A percentile compares a stretch with the other conserved stretches of the same genome.
These are phyloP conservation scores for Helicolenus hilgendorfi DNA, from an alignment of 2,797 vertebrate genomes.

Conservation along the genomic window DNA sequence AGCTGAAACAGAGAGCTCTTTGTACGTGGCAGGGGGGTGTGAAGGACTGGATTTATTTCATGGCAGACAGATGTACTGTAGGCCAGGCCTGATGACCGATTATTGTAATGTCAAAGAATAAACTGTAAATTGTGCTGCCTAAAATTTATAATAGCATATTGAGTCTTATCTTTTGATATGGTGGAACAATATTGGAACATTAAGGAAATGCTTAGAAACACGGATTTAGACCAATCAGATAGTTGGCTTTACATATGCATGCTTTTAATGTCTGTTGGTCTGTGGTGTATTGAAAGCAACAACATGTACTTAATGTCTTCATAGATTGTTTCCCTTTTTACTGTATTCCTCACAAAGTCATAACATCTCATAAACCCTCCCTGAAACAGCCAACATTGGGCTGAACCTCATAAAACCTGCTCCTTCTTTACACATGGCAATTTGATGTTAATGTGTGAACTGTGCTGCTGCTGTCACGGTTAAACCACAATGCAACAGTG, in stretches of 20 bases:
- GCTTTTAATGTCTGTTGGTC: not conserved
- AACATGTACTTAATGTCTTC: not conserved
- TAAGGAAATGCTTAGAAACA: not conserved
- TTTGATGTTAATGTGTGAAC: not conserved
- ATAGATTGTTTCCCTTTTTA: no score
- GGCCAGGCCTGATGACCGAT: slow-evolving; percentile 2
- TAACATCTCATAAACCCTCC: not conserved
- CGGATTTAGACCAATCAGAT: not conserved
- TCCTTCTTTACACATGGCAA: not conserved
- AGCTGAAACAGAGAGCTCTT: slow-evolving; percentile 57
- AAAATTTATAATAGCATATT: not conserved
- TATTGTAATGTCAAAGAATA: not conserved
- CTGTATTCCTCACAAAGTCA: not conserved
- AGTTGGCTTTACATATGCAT: not conserved
- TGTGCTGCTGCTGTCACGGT: not conserved
- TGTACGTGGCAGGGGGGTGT: slow-evolving; percentile 20
- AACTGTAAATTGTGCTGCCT: not conserved
- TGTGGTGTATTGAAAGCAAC: not conserved
- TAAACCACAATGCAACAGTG: not conserved
- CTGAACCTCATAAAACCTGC: not conserved
- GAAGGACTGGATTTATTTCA: slow-evolving; percentile 27
- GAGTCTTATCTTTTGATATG: not conserved
- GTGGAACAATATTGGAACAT: not conserved
- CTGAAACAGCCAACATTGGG: not conserved
- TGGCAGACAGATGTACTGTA: slow-evolving; percentile 13